Percentiles rank a stretch among this genome's conserved stretches.
Conservation (phyloP, 1,140 invertebrate species). For the Chrysomallon squamiferum region DNA sequence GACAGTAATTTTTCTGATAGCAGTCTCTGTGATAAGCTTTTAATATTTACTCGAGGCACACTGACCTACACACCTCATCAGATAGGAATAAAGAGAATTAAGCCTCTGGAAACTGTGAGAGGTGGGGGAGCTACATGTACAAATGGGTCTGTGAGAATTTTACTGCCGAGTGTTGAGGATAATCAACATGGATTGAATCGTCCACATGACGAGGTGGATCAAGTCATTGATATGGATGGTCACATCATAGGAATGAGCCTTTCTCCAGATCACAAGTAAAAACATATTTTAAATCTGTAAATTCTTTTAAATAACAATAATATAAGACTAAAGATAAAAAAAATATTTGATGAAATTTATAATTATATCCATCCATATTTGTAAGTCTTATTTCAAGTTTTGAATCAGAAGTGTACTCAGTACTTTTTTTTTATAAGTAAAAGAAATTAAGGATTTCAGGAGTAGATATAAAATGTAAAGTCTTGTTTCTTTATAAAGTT, state of each 20-base stretch:
- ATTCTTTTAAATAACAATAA: too few relatives aligned
- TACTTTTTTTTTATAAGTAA: too few relatives aligned
- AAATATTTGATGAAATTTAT: too few relatives aligned
- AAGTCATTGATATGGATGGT: constrained; percentile 85
- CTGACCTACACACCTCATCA: constrained; percentile 88
- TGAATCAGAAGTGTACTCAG: too few relatives aligned
- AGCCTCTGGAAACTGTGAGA: constrained; percentile 58
- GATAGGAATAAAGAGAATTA: constrained; percentile 83
- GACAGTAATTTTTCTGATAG: too few relatives aligned
- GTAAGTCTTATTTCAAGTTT: too few relatives aligned
- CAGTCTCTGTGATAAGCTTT: constrained; percentile 71
- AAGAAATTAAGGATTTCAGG: too few relatives aligned
- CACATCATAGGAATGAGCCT: constrained; percentile 90
- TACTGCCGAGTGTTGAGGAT: constrained; percentile 40
- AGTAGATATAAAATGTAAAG: too few relatives aligned
- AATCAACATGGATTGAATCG: constrained; percentile 28
- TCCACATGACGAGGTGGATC: constrained; percentile 71
- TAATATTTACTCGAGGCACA: constrained; percentile 86
- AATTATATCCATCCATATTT: too few relatives aligned
- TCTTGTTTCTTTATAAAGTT: too few relatives aligned
- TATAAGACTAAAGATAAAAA: too few relatives aligned
- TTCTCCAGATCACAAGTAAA: constrained; percentile 82
- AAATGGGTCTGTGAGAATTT: constrained; percentile 8
- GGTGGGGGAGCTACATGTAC: constrained; percentile 7
- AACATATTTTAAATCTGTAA: constrained; percentile 72